These are phyloP conservation scores for Enoplolaimus lenunculus DNA, from an alignment of 2,888 invertebrate species.

Conservation along the genomic window DNA sequence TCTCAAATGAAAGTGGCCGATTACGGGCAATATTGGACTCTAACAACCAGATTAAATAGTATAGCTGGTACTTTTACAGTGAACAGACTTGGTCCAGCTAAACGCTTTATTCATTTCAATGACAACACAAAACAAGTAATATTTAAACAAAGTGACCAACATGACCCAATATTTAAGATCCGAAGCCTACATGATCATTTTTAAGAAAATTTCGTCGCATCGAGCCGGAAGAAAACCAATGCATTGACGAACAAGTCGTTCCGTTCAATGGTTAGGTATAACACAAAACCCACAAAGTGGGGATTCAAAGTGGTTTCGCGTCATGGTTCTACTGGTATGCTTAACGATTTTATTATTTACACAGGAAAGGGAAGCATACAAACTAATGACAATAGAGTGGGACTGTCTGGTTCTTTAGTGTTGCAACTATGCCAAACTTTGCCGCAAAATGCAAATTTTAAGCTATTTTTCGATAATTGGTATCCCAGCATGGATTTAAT, in stretches of 20 bases:
- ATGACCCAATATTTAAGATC: conserved; percentile 5
- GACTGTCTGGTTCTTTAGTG: conserved; percentile 1
- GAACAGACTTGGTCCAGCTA: too few species aligned
- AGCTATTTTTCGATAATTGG: conserved; percentile 1
- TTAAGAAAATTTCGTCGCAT: not conserved
- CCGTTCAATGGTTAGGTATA: not conserved
- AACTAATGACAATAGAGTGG: not conserved
- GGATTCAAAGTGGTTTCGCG: not conserved
- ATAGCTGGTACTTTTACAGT: too few species aligned
- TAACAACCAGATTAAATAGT: too few species aligned
- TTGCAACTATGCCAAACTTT: too few species aligned
- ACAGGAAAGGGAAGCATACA: not conserved
- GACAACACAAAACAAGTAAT: too few species aligned
- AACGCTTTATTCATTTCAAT: too few species aligned
- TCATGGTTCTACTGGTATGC: not conserved
- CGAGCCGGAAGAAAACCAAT: not conserved
- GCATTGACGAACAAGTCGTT: conserved; percentile 6
- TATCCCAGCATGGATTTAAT: conserved; percentile 2
- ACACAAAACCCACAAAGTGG: conserved; percentile 6
- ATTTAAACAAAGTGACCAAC: too few species aligned
- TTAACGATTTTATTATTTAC: not conserved
- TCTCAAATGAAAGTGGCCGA: too few species aligned
- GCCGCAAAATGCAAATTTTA: too few species aligned
- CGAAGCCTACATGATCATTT: not conserved
- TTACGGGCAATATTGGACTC: too few species aligned